Conservation (phyloP, 2,797 vertebrate species). For the Numenius phaeopus region DNA sequence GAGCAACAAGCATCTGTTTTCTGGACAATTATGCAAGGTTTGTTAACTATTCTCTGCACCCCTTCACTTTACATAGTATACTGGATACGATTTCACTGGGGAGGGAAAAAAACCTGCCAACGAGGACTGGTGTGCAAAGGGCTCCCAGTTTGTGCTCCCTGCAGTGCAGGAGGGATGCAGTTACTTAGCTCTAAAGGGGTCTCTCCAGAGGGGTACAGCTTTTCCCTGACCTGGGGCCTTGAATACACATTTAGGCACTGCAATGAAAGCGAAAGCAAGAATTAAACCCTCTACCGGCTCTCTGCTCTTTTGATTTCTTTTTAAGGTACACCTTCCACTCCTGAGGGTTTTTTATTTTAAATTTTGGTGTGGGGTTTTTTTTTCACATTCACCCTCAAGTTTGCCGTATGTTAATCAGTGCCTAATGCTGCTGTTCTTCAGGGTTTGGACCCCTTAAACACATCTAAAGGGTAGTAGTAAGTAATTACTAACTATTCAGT, state of each 20-base stretch:
- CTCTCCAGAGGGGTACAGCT: not conserved
- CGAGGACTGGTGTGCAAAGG: not conserved
- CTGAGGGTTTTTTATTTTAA: not conserved
- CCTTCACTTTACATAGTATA: not conserved
- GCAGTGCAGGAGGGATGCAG: not conserved
- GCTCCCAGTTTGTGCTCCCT: not conserved
- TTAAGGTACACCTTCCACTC: not conserved
- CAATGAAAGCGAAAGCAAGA: not conserved
- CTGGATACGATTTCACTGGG: not conserved
- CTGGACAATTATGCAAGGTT: not conserved
- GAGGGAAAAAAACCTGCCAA: not conserved
- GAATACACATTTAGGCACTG: not conserved
- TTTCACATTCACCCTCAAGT: not conserved
- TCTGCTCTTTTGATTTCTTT: not conserved
- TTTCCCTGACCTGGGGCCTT: not conserved
- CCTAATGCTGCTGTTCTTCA: not conserved
- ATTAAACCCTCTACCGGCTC: not conserved
- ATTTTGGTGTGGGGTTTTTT: not conserved
- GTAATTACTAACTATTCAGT: not conserved
- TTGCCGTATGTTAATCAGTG: not conserved
- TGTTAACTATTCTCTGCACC: not conserved
- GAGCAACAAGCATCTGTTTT: not conserved
- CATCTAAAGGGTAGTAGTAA: not conserved
- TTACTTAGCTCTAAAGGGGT: not conserved
- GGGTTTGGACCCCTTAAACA: not conserved